These are phyloP conservation scores for Euphydryas editha DNA, from an alignment of 2,888 invertebrate species.

Conservation along the genomic window DNA sequence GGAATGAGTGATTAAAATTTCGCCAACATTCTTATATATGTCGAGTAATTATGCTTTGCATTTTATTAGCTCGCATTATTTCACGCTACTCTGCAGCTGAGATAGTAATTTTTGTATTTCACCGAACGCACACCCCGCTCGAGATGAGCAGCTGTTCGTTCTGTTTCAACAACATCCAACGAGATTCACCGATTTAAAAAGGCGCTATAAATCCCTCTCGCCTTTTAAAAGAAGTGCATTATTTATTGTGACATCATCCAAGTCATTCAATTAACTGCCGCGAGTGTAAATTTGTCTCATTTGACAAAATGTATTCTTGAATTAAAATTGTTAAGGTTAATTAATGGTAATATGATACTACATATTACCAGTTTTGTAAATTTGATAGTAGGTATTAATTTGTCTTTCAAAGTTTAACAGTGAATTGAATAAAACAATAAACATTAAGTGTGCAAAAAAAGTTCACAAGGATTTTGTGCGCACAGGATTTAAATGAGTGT, in stretches of 20 bases:
- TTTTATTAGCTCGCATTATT: conserved; percentile 49
- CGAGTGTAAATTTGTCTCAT: conserved; percentile 24
- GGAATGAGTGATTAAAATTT: conserved; percentile 29
- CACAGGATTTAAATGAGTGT: conserved; percentile 12
- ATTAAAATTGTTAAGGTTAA: conserved; percentile 21
- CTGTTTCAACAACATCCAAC: conserved; percentile 49
- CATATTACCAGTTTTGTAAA: conserved; percentile 13
- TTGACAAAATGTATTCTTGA: conserved; percentile 24
- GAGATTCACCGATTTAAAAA: conserved; percentile 51
- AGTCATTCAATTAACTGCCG: conserved; percentile 34
- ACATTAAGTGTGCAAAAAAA: not conserved
- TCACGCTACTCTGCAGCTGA: conserved; percentile 51
- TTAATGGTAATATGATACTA: conserved; percentile 21
- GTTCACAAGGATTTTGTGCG: not conserved
- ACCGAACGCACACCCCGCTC: conserved; percentile 57
- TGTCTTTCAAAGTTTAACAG: not conserved
- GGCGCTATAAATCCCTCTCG: conserved; percentile 52
- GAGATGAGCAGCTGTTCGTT: conserved; percentile 66
- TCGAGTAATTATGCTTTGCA: conserved; percentile 32
- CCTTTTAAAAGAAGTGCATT: conserved; percentile 54
- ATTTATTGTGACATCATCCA: conserved; percentile 49
- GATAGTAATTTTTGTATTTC: conserved; percentile 51
- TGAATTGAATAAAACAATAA: not conserved
- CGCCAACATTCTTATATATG: conserved; percentile 32
- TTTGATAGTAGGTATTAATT: not conserved